Evolutionary conservation across 2,113 vertebrate genomes (phyloP).

Genomic region (Triplophysa rosa): DNA sequence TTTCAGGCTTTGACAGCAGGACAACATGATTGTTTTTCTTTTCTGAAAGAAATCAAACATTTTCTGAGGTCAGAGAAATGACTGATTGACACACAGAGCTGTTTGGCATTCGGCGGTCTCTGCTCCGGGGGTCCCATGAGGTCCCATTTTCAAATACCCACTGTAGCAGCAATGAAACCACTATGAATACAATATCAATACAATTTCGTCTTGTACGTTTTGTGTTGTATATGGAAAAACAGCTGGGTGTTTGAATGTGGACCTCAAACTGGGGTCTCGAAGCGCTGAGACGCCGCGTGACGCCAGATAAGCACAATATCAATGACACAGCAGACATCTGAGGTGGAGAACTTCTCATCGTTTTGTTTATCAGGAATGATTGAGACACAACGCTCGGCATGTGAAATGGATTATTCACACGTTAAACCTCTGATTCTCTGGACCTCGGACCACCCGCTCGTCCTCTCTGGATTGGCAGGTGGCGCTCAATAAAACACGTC

Average conservation of each 20-base stretch:
- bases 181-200: background rate
- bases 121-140: background rate
- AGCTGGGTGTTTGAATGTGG: background rate
- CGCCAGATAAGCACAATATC: constrained; percentile 51
- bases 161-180: background rate
- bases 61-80: constrained; percentile 49
- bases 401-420: constrained; percentile 39
- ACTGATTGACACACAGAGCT: constrained; percentile 49
- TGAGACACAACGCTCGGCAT: constrained; percentile 35
- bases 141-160: constrained; percentile 18
- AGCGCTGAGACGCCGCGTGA: constrained; percentile 23
- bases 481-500: background rate
- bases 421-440: constrained; percentile 41
- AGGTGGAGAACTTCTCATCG: constrained; percentile 19
- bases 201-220: background rate
- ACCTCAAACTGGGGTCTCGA: constrained; percentile 1
- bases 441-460: background rate
- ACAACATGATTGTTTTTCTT: constrained; percentile 58
- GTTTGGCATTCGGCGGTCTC: constrained; percentile 42
- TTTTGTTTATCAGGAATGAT: constrained; percentile 29
- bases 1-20: constrained; percentile 73
- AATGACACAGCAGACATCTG: constrained; percentile 52
- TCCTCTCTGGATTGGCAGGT: constrained; percentile 28
- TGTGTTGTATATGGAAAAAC: background rate
- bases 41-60: constrained; percentile 58